Evolutionary conservation across 37 sponge, comb jelly and placozoan genomes (phyloP).

Genomic region (Cladorhizidae sp.): DNA sequence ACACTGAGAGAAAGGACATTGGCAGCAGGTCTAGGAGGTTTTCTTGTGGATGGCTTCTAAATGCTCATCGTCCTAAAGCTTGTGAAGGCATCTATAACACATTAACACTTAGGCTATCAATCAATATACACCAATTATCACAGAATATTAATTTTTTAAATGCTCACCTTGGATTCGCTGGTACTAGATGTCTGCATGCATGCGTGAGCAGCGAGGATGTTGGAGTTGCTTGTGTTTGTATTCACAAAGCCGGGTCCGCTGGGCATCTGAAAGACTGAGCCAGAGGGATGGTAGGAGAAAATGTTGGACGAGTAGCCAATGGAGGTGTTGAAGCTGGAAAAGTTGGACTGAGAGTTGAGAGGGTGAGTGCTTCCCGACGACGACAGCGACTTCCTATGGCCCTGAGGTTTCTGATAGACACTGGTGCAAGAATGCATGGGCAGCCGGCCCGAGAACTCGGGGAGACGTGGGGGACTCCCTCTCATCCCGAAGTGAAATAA

Average conservation of each 20-base stretch:
- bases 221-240: slow-evolving; percentile 31
- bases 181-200: neutral
- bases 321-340: neutral
- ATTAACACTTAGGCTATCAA: no score
- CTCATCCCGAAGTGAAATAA: slow-evolving; percentile 26
- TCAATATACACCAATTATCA: no score
- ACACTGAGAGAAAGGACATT: no score
- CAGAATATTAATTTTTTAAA: neutral
- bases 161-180: neutral
- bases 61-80: no score
- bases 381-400: slow-evolving; percentile 11
- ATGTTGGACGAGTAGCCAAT: neutral
- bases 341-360: neutral
- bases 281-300: neutral
- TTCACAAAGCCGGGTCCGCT: slow-evolving; percentile 12
- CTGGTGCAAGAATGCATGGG: neutral
- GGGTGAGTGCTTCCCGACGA: neutral
- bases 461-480: slow-evolving; percentile 15
- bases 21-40: no score
- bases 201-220: neutral
- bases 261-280: slow-evolving; percentile 35
- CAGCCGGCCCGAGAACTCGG: slow-evolving; percentile 10
- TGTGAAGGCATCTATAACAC: no score
- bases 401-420: slow-evolving; percentile 23
- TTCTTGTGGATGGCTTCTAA: no score